These are phyloP conservation scores for Cryptocephalus moraei DNA, from an alignment of 2,888 invertebrate species.

Conservation along the genomic window DNA sequence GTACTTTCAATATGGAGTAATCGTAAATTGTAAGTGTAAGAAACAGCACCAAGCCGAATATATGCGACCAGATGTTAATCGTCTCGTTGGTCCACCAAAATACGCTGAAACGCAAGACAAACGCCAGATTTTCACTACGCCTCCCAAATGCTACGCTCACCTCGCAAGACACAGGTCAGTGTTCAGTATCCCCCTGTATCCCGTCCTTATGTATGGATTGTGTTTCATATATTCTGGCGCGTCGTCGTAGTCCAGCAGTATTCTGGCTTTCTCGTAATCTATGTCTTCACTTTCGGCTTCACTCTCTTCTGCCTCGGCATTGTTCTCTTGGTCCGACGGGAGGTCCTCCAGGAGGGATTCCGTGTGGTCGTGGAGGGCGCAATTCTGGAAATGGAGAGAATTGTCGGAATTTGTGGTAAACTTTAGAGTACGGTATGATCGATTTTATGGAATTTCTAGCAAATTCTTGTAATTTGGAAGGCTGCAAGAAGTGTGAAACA, in stretches of 20 bases:
- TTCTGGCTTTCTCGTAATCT: slow-evolving; percentile 22
- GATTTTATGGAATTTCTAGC: no score
- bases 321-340: slow-evolving; percentile 5
- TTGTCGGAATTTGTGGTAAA: no score
- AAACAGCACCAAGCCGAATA: slow-evolving; percentile 78
- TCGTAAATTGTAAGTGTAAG: slow-evolving; percentile 77
- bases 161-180: slow-evolving; percentile 81
- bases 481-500: no score
- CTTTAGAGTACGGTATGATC: no score
- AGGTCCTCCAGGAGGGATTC: slow-evolving; percentile 21
- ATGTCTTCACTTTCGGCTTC: slow-evolving; percentile 11
- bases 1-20: slow-evolving; percentile 64
- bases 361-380: slow-evolving; percentile 16
- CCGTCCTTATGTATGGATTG: slow-evolving; percentile 76
- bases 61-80: slow-evolving; percentile 94
- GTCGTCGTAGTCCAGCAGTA: slow-evolving; percentile 39
- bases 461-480: no score
- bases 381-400: slow-evolving; percentile 7
- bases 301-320: neutral
- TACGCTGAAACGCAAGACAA: slow-evolving; percentile 46
- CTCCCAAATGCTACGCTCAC: slow-evolving; percentile 42
- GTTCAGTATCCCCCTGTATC: slow-evolving; percentile 74
- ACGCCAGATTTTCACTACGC: neutral
- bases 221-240: slow-evolving; percentile 78
- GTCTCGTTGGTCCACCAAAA: slow-evolving; percentile 98